Conservation (phyloP, 2,113 vertebrate genomes). For the Toxotes chatareus region DNA sequence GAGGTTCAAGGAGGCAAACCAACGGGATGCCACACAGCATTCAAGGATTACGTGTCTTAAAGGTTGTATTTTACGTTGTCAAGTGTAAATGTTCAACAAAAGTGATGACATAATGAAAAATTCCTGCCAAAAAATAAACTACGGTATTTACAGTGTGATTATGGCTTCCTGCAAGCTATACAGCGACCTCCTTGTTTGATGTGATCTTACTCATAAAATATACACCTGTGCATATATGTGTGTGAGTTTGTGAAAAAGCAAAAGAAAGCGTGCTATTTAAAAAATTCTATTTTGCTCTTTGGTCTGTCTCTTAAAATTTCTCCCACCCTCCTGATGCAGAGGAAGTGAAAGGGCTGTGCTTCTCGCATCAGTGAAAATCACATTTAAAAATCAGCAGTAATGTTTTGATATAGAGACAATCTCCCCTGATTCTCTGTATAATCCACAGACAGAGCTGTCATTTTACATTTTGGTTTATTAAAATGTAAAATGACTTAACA, state of each 20-base stretch:
- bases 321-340: too few relatives aligned
- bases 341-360: too few relatives aligned
- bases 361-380: too few relatives aligned
- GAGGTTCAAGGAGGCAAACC: not conserved
- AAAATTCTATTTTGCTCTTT: too few relatives aligned
- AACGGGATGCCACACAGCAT: constrained; percentile 30
- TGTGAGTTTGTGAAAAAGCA: too few relatives aligned
- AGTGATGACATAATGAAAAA: not conserved
- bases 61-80: not conserved
- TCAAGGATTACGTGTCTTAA: not conserved
- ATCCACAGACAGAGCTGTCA: not conserved
- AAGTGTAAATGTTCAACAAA: not conserved
- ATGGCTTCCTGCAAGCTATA: not conserved
- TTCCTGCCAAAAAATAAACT: not conserved
- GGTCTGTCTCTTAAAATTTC: too few relatives aligned
- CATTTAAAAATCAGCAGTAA: too few relatives aligned
- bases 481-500: constrained; percentile 7
- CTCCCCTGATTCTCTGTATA: not conserved
- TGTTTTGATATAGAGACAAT: too few relatives aligned
- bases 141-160: not conserved
- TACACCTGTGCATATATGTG: too few relatives aligned
- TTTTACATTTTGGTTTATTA: not conserved
- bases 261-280: too few relatives aligned
- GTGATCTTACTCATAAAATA: not conserved
- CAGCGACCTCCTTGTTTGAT: not conserved